Evolutionary conservation across 2,797 vertebrate genomes (phyloP), one percentile per base, ranked within the genome.

Genomic region (Pseudochaenichthys georgianus): DNA sequence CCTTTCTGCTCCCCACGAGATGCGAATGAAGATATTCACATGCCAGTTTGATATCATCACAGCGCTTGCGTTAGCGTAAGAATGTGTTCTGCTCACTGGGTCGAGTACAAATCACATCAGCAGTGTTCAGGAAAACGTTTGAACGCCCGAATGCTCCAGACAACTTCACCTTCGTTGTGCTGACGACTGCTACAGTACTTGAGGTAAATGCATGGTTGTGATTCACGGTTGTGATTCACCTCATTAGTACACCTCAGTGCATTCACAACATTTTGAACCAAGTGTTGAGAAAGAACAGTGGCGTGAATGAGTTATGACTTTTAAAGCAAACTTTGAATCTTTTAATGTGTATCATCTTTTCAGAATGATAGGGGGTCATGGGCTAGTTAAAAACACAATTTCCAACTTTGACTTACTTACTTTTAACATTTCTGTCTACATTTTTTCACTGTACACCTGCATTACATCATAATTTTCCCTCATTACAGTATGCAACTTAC

Each of bases 31-130:
- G 57, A 55, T 73, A 67, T 70, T 66, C 15, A 12, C 51, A 28
- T 57, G 74, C 61, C 80, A 79, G 46, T 74, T 70, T 43, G 45
- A 83, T 69, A 62, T 70, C 75, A 79, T 79, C 70, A 51, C 62
- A 57, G 70, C 60, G 12, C 68, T 62, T 53, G 65, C 60, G 68
- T 73, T 41, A 19, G 74, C 43, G 81, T 67, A 41, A 60, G 68
- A 78, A 63, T 74, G 55, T 77, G 72, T 63, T 65, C 75, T 75
- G 77, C 72, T 82, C 83, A 79, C 69, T 85, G 83, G 57, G 55
- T 78, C 61, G 53, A 78, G 64, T 62, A 63, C 45, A 51, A 83
- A 76, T 80, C 82, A 69, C 77, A 78, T 87, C 80, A 83, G 77
- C 61, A 67, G 48, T 72, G 80, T 73, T 69, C 59, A 48, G 50